Evolutionary conservation across 1,140 invertebrate species (phyloP), one percentile per base, ranked within the genome.

Genomic region (Euwallacea similis): DNA sequence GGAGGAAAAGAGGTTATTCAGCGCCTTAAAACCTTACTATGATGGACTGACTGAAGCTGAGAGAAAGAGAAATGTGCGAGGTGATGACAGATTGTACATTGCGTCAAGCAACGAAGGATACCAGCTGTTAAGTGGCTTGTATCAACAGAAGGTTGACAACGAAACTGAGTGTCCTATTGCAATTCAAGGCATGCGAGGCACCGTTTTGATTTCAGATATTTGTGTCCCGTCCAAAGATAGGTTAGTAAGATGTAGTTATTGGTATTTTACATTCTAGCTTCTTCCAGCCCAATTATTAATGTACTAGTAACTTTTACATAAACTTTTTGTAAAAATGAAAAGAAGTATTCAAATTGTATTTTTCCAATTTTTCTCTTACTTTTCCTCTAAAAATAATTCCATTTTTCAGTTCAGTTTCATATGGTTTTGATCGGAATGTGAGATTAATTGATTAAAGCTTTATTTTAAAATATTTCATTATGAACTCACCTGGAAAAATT

Each of bases 1-100:
- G 0, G 97, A 99, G 79, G 97, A 99, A 83, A 87, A 87, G 55
- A 84, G 97, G 72, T 85, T 99, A 16, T 93, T 97, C 78, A 91
- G 91, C 76, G 94, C 96, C 2, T 83, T 99, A 15, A 84, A 89
- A 72, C 88, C 89, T 6, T 94, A 92, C 76, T 96, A 98, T 78
- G 81, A 87, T 0, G 83, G 88, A 62, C 83, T 99, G 42, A 93
- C 94, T 0, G 83, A 87, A 47, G 93, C 90, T 71, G 96, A 98
- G 85, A 88, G 90, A 86, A 80, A 86, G 76, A 85, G 89, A 56
- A 90, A 91, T 79, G 81, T 89, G 62, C 85, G 88, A 55, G 94
- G 94, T 11, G 88, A 91, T 78, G 93, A 95, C 79, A 84, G 89
- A 16, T 80, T 97, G 43, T 97, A 96, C 82, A 87, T 97, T 46